These are phyloP conservation scores for Watsonalla binaria DNA, from an alignment of 2,888 invertebrate species.

Conservation along the genomic window DNA sequence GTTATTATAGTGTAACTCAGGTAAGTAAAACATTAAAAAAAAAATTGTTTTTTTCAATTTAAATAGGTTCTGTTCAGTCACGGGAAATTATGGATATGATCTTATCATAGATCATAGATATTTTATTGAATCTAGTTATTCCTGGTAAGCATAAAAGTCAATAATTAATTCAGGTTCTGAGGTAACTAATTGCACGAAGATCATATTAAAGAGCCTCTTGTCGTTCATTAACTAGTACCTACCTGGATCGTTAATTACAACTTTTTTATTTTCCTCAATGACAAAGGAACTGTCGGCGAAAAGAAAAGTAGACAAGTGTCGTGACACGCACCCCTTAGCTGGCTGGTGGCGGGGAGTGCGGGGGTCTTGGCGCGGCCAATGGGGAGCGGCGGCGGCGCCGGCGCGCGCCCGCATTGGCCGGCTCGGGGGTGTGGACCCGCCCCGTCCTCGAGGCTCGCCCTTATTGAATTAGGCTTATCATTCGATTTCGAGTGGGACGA, in stretches of 20 bases:
- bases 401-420: constrained; percentile 56
- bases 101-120: too few species aligned
- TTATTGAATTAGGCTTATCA: constrained; percentile 91
- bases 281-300: constrained; percentile 79
- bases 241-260: constrained; percentile 78
- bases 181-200: constrained; percentile 2
- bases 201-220: constrained; percentile 49
- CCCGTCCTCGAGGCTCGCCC: constrained; percentile 77
- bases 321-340: constrained; percentile 71
- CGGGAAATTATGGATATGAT: too few species aligned
- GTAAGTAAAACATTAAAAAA: too few species aligned
- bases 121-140: too few species aligned
- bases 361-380: constrained; percentile 47
- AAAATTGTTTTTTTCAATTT: too few species aligned
- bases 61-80: too few species aligned
- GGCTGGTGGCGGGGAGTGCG: constrained; percentile 47
- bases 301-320: constrained; percentile 80
- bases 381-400: constrained; percentile 39
- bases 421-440: constrained; percentile 66
- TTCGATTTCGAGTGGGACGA: constrained; percentile 79
- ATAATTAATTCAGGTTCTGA: not conserved
- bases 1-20: too few species aligned
- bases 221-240: constrained; percentile 71
- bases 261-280: constrained; percentile 79
- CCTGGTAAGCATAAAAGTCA: too few species aligned